Evolutionary conservation across 1,140 invertebrate species (phyloP), one percentile per base, ranked within the genome.

Genomic region (Leptinotarsa lineolata): DNA sequence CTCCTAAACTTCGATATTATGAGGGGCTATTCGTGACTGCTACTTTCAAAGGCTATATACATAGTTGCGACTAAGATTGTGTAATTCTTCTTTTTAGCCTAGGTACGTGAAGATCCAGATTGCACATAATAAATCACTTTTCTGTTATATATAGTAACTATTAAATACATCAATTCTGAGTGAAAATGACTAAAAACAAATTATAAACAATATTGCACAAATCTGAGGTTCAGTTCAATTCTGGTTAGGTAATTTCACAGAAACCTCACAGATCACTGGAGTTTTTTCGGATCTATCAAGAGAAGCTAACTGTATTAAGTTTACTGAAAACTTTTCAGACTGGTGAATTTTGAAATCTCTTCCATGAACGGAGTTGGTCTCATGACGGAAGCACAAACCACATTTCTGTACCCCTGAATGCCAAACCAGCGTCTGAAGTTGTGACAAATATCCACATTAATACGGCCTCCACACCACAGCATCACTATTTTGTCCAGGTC

Each of bases 391-490:
- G 30, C 30, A 11, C 30, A 11, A 39, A 39, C 30, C 30, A 39
- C 30, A 39, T 39, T 11, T 39, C 8, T 39, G 30, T 39, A 5
- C 30, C 30, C 8, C 8, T 30, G 30, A 30, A 30, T 30, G 30
- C 8, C 30, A 30, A 30, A 39, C 30, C 8, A 39, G 8, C 30
- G 8, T 39, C 30, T 11, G 30, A 39, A 39, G 8, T 2, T 11
- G 2, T 39, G 30, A 54, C 48, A 5, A 15, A 54, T 18, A n/a
- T 18, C 15, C 20, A 63, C 61, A 67, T 79, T 77, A 88, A 83
- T 88, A 88, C 75, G 87, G 90, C 83, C 90, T 84, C 90, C 90
- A 91, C 70, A 91, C 90, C 68, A 87, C 88, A 75, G 89, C 89
- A 76, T 90, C 90, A 72, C 89, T 88, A 78, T 89, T 89, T 80